Evolutionary conservation across 1,140 invertebrate genomes (phyloP), one percentile per base, ranked within the genome.

Genomic region (Cataglyphis hispanica): DNA sequence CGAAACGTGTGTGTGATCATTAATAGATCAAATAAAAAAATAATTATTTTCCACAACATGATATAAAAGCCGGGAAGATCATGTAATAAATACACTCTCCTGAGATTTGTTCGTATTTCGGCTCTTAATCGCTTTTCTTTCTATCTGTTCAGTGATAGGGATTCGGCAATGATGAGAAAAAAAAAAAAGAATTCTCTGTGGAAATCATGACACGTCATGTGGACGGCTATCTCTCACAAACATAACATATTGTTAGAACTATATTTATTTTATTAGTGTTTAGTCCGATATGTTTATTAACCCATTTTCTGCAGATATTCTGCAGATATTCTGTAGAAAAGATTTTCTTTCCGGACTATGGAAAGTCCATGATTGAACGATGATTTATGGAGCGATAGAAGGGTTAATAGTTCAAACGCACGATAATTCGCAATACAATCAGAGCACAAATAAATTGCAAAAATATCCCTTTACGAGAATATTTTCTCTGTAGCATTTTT

Each of bases 11-110:
- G 31, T 31, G 46, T 37, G 61, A 22, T 61, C 19, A 13, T 50
- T 56, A 34, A 27, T 16, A 78, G 40, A 46, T 63, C 16, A n/a
- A 63, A 69, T 75, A 46, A 66, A 66, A 11, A 64, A 72, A 8
- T 53, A 69, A 81, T 77, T 78, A 84, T 78, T 88, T 58, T 53
- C 80, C n/a, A 19, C 8, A 8, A 11, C 4, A 66, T 11, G 25
- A 60, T 56, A 72, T 40, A 46, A 61, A 50, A 27, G 19, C 13
- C n/a, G 37, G 53, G 10, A 61, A 50, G 43, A 27, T 16, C 43
- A 19, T 27, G 58, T 81, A 81, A 89, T 84, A 81, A 80, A 81
- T 75, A 83, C 19, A 13, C 53, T 46, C 34, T 27, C 43, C 0
- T 27, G 43, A 75, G 50, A 76, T 43, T 53, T 46, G 19, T 63